phyloP scores from a whole-genome alignment of 1,140 invertebrate species.

The Drosophila dunni region DNA sequence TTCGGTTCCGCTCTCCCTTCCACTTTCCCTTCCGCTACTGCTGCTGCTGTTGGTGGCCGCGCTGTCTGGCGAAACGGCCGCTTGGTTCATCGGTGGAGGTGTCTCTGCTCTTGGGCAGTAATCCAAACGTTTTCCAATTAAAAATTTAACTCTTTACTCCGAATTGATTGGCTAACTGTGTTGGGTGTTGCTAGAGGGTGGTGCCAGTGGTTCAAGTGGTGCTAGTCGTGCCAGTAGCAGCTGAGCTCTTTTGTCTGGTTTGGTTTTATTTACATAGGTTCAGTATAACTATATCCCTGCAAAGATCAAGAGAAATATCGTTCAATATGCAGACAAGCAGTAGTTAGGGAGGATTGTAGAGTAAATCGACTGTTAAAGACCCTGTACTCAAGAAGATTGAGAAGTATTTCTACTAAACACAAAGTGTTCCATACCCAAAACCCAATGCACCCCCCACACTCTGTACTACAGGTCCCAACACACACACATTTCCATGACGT shows the following conservation, averaged over 20 bases:
- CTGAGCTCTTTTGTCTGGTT: conserved; percentile 30
- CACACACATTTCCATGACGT: conserved; percentile 42
- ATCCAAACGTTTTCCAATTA: conserved; percentile 29
- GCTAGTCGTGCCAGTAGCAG: conserved; percentile 52
- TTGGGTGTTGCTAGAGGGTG: neutral
- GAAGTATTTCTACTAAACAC: too few relatives aligned
- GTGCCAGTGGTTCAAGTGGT: neutral
- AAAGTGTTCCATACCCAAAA: too few relatives aligned
- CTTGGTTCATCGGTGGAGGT: conserved; percentile 73
- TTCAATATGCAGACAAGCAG: too few relatives aligned
- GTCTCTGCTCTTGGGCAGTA: conserved; percentile 61
- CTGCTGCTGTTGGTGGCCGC: conserved; percentile 67
- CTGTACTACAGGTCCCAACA: too few relatives aligned
- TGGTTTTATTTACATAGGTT: conserved; percentile 44
- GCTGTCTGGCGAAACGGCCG: conserved; percentile 73
- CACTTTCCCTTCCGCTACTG: conserved; percentile 28
- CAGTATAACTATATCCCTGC: conserved; percentile 57
- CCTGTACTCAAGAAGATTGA: too few relatives aligned
- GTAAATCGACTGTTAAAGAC: too few relatives aligned
- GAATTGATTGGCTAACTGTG: conserved; percentile 4
- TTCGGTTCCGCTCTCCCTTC: conserved; percentile 44
- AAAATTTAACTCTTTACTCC: conserved; percentile 6
- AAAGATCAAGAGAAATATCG: neutral
- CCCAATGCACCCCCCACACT: too few relatives aligned
- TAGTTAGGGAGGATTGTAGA: too few relatives aligned